Base-by-base conservation (phyloP, 2,113 vertebrate genomes). In the Sylvia atricapilla region DNA sequence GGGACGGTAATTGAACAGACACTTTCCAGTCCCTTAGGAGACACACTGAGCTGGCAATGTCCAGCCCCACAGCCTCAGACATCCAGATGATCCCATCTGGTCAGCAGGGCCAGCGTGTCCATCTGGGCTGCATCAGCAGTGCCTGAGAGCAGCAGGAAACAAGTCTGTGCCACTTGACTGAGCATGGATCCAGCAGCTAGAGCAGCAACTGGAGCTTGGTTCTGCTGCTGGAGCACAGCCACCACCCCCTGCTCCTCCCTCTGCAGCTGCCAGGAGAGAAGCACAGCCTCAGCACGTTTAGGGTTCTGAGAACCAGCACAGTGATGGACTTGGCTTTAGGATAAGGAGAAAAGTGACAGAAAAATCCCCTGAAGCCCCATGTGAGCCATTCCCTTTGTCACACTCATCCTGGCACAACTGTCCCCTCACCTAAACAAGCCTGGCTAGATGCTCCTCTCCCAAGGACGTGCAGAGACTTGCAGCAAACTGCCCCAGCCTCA, bases 381-480 rank as follows among this genome's bases (percentile, higher is more conserved):
- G 1, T 11, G 20, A 84, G 44, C 15, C 13, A 15, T 18, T 55
- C 9, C 62, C 31, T 30, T 35, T 22, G 14, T 43, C n/a, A 41
- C 39, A 23, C 33, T 37, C 47, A 41, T 23, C 10, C 46, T 35
- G 13, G 30, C 49, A 80, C 55, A n/a, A 44, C 6, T 77, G 12
- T 22, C 37, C 41, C 49, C 50, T 69, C 39, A 9, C 50, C 59
- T 46, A 41, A n/a, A 73, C 22, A 50, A 63, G 9, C 41, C 68
- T 46, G 20, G 25, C 81, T 46, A 15, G 68, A 63, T 22, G 11
- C 11, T 66, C 18, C 47, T 37, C 55, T 77, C 50, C n/a, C 43
- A 49, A 15, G n/a, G 21, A 73, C 4, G 6, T 3, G 20, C 23
- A 41, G 33, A 64, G 18, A 20, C 2, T 1, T 0, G 0, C 39